These are phyloP conservation scores for Bos javanicus DNA, from an alignment of 2,113 vertebrate genomes.

Conservation along the genomic window DNA sequence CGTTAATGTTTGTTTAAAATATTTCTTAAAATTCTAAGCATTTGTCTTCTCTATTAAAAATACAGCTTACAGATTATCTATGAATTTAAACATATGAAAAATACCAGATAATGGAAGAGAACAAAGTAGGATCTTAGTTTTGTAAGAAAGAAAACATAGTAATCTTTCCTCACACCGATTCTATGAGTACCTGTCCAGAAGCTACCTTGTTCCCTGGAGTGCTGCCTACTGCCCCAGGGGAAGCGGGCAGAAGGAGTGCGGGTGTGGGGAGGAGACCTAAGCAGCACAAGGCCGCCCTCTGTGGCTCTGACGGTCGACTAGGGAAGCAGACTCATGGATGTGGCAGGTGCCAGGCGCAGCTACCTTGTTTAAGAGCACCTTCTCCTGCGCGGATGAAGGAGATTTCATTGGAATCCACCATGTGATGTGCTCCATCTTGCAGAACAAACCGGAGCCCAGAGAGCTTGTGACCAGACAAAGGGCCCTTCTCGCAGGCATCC, in stretches of 20 bases:
- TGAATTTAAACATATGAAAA: slow-evolving; percentile 21
- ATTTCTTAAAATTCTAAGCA: slow-evolving; percentile 16
- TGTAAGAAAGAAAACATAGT: not conserved
- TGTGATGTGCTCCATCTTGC: slow-evolving; percentile 93
- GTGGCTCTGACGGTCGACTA: not conserved
- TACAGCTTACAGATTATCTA: not conserved
- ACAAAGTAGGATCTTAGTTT: not conserved
- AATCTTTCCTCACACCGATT: not conserved
- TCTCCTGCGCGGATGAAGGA: slow-evolving; percentile 96
- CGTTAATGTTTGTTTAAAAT: slow-evolving; percentile 20
- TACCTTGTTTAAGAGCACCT: slow-evolving; percentile 95
- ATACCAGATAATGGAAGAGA: not conserved
- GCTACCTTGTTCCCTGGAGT: not conserved
- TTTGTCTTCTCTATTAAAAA: slow-evolving; percentile 26
- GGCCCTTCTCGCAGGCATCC: slow-evolving; percentile 92
- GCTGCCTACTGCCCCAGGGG: not conserved
- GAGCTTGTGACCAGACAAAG: slow-evolving; percentile 89
- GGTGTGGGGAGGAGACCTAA: not conserved
- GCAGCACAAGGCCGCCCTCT: not conserved
- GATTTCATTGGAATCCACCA: slow-evolving; percentile 97
- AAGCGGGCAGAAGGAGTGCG: not conserved
- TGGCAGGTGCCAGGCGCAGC: accelerated
- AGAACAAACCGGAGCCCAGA: slow-evolving; percentile 91
- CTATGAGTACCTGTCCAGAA: not conserved
- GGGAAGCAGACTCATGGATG: accelerated